phyloP scores from a whole-genome alignment of 2,113 vertebrate species.

The Patagioenas fasciata region DNA sequence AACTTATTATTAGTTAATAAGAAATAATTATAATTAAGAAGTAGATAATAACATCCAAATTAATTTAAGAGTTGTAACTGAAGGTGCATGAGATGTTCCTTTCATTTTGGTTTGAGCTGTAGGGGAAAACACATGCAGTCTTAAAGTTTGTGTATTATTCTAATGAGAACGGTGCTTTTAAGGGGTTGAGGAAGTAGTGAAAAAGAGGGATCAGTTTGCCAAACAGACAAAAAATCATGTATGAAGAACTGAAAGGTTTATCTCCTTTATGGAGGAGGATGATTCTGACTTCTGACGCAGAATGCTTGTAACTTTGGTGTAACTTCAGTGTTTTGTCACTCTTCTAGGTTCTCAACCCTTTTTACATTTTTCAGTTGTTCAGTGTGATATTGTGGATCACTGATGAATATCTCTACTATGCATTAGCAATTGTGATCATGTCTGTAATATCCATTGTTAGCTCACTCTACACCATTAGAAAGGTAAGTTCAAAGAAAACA shows the following conservation, averaged over 20 bases:
- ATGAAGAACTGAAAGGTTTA: neutral
- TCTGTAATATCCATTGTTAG: constrained; percentile 94
- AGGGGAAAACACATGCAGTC: neutral
- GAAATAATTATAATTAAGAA: neutral
- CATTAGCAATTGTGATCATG: constrained; percentile 93
- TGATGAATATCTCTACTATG: constrained; percentile 98
- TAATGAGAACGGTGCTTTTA: neutral
- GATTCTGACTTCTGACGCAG: neutral
- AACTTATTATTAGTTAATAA: too few species aligned
- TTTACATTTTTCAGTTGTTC: constrained; percentile 99
- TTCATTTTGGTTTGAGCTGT: neutral
- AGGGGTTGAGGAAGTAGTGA: neutral
- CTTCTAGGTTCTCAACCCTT: constrained; percentile 95
- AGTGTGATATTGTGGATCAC: constrained; percentile 95
- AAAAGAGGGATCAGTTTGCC: neutral
- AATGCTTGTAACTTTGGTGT: neutral
- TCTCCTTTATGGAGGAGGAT: neutral
- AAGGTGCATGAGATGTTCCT: neutral
- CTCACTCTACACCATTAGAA: constrained; percentile 96
- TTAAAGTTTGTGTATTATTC: neutral
- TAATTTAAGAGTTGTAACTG: neutral
- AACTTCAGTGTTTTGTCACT: neutral
- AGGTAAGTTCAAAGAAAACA: constrained; percentile 78
- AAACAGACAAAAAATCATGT: neutral
- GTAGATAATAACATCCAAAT: neutral